Conservation (phyloP, 92 coral and sea anemone genomes). For the Siderastrea radians region DNA sequence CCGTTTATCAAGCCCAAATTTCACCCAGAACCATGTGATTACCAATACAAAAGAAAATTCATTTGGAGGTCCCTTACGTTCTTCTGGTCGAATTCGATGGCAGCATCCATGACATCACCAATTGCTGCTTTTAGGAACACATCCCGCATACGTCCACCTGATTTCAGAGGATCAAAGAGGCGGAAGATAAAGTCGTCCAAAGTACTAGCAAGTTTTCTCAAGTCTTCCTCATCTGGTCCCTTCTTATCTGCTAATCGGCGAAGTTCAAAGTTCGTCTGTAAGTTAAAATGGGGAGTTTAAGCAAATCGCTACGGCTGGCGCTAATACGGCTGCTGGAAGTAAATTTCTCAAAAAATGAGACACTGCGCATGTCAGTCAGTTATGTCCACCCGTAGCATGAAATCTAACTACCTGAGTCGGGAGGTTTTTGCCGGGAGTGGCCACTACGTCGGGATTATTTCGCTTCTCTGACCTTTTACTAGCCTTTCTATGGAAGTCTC, state of each 20-base stretch:
- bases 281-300: not conserved
- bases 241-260: constrained; percentile 24
- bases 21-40: not conserved
- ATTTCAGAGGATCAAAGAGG: constrained; percentile 26
- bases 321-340: not conserved
- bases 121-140: constrained; percentile 7
- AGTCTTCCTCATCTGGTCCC: constrained; percentile 37
- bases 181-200: constrained; percentile 22
- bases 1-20: not conserved
- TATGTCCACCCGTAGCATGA: no score
- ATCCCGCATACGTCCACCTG: constrained; percentile 18
- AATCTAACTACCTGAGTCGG: no score
- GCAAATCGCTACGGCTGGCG: not conserved
- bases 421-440: no score
- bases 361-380: no score
- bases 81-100: constrained; percentile 29
- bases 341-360: no score
- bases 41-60: no score
- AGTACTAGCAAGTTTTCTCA: constrained; percentile 17
- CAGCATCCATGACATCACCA: constrained; percentile 30
- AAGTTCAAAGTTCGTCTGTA: constrained; percentile 16
- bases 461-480: no score
- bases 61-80: not conserved
- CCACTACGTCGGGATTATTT: no score
- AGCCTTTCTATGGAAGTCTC: no score